Conservation (phyloP, 1,140 invertebrate genomes). For the Branchinecta lynchi region DNA sequence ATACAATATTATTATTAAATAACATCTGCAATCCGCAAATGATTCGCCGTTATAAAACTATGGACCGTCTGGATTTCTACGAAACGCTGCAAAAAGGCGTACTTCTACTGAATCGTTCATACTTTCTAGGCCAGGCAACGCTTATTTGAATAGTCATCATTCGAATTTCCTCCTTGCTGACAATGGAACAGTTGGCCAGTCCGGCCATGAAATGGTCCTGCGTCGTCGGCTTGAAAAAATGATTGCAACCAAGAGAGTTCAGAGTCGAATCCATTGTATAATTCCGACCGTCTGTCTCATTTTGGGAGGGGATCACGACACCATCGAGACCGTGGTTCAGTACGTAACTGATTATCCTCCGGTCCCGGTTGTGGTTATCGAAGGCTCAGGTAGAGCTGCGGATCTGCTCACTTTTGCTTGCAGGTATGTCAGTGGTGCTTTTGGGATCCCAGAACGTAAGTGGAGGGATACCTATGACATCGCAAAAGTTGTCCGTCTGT, state of each 20-base stretch:
- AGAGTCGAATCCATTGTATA: conserved; percentile 13
- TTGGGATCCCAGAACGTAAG: no score
- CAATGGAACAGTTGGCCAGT: conserved; percentile 88
- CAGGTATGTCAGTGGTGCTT: conserved; percentile 39
- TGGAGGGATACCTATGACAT: no score
- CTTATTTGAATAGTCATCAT: conserved; percentile 85
- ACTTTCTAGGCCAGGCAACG: conserved; percentile 90
- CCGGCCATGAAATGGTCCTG: conserved; percentile 55
- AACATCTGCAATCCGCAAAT: no score
- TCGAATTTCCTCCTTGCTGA: conserved; percentile 94
- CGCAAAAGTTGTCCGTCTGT: no score
- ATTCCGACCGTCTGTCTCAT: conserved; percentile 83
- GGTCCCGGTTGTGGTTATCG: conserved; percentile 93
- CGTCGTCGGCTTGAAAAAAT: conserved; percentile 82
- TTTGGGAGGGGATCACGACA: conserved; percentile 92
- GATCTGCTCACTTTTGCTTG: conserved; percentile 93
- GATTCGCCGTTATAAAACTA: no score
- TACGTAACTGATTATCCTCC: conserved; percentile 88
- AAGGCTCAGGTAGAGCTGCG: conserved; percentile 86
- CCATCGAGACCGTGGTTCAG: conserved; percentile 83
- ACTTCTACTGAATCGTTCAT: conserved; percentile 54
- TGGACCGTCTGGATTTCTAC: no score
- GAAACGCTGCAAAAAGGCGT: no score
- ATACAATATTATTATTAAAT: no score
- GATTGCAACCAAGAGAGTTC: conserved; percentile 54